Base-by-base conservation (phyloP, 1,140 invertebrate species). In the Dendroctonus ponderosae region DNA sequence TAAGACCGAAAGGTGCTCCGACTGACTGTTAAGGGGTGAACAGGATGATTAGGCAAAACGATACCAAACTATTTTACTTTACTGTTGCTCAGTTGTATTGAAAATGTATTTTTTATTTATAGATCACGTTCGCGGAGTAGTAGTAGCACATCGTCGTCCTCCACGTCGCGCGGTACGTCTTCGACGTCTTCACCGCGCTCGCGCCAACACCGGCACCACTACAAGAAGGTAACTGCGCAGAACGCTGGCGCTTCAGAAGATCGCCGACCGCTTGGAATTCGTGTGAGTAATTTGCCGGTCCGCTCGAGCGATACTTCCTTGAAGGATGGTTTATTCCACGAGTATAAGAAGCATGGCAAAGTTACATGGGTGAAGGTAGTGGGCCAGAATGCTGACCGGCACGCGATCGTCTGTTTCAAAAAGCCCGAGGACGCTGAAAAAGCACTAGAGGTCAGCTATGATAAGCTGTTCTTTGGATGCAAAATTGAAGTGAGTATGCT, bases 311-410 rank as follows among this genome's bases (percentile, higher is more conserved):
- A 95, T 81, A 95, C 93, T 67, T 97, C 93, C 67, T 83, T 98
- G 65, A 95, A 97, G 82, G 96, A 98, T 82, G 95, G 95, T 66
- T 85, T 98, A 66, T 98, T 95, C 83, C 96, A 98, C 82, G 96
- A 98, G 80, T 98, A 97, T 84, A 97, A 98, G 82, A 98, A 98
- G 75, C 93, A 98, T 81, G 95, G 96, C 38, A 98, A 97, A 83
- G 94, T 98, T 72, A 93, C 92, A 70, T 94, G 92, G 85, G 95
- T 98, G 38, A 95, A 92, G 77, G 74, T 97, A 14, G 87, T 91
- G 15, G 93, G 92, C 0, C 85, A 90, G 72, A 91, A 88, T 65
- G 86, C 86, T 12, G 91, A 92, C 69, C 82, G 93, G 70, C 92
- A 92, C 81, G 93, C 93, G 54, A 84, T 96, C 61, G 93, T 85